Conservation (phyloP, 2,797 vertebrate species). For the Hapalemur alaotrensis region DNA sequence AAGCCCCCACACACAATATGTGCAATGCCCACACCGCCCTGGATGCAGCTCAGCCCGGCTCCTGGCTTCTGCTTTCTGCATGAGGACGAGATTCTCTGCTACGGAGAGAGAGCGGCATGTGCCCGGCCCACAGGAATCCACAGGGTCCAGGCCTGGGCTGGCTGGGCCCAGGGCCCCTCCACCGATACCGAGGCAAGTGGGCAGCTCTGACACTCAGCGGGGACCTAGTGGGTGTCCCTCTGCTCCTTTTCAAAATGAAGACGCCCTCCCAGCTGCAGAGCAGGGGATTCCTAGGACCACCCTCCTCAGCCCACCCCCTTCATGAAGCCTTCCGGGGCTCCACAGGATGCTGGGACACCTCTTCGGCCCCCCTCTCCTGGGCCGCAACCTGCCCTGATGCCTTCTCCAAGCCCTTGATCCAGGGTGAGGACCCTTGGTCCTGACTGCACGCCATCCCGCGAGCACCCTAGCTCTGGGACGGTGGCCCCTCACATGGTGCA, state of each 20-base stretch:
- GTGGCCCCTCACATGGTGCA: no score
- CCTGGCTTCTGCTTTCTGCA: neutral
- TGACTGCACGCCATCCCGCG: accelerated
- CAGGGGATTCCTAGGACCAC: neutral
- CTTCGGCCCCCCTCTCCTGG: neutral
- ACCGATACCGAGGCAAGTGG: accelerated
- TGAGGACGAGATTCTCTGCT: neutral
- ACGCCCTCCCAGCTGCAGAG: neutral
- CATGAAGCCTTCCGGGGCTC: neutral
- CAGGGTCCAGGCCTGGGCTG: neutral
- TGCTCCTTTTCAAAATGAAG: neutral
- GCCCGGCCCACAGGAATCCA: no score
- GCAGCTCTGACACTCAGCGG: neutral
- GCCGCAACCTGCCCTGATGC: neutral
- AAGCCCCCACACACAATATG: accelerated
- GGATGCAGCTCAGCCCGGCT: neutral
- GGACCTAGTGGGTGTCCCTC: neutral
- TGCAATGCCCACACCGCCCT: neutral
- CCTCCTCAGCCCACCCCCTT: neutral
- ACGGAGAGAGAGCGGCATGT: neutral
- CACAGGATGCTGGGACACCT: neutral
- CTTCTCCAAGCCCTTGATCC: neutral
- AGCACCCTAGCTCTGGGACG: neutral
- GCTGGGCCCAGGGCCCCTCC: no score
- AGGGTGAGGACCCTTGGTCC: neutral